Base-by-base conservation (phyloP, 30 jellyfish, hydroid and myxozoan species). In the Sanderia malayensis region DNA sequence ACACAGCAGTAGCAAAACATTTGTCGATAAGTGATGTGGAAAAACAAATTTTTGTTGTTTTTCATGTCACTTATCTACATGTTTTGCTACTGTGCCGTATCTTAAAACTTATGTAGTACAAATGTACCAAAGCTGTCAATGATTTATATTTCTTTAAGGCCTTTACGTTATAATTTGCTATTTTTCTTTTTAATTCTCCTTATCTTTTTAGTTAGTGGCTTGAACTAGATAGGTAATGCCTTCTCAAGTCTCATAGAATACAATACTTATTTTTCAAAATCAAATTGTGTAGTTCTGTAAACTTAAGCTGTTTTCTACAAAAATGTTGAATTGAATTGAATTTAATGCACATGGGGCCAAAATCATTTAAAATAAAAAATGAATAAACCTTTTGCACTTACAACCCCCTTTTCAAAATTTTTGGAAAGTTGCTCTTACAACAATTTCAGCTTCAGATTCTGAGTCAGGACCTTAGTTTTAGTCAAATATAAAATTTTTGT, bases 221-320 rank as follows among this genome's bases (percentile, higher is more conserved):
- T 37, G 52, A 37, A 37, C 52, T 37, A 37, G 52, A 37, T 37
- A 37, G 52, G 52, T 37, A 37, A 37, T 37, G 52, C 52, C 52
- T 37, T 6, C 52, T 37, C 52, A 13, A 37, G 52, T 37, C 52
- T 37, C 52, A 13, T 37, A 37, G 52, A 37, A 37, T 37, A 37
- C 52, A 37, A 37, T 37, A 37, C 52, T 37, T 37, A 37, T 37
- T 37, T 37, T 37, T 37, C 52, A 4, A 37, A 37, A 37, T 37
- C 52, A 37, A 37, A 37, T 37, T 37, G 52, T 37, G 52, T 37
- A 37, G 52, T 37, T 37, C 52, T 37, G 52, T 37, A 37, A 37
- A 37, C 52, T 37, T 37, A 37, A 37, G 52, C 52, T 37, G 52
- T 37, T 37, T 37, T 37, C 52, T 37, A 37, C 52, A 37, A 4